Conservation (phyloP, 2,113 vertebrate species). For the Paramisgurnus dabryanus region DNA sequence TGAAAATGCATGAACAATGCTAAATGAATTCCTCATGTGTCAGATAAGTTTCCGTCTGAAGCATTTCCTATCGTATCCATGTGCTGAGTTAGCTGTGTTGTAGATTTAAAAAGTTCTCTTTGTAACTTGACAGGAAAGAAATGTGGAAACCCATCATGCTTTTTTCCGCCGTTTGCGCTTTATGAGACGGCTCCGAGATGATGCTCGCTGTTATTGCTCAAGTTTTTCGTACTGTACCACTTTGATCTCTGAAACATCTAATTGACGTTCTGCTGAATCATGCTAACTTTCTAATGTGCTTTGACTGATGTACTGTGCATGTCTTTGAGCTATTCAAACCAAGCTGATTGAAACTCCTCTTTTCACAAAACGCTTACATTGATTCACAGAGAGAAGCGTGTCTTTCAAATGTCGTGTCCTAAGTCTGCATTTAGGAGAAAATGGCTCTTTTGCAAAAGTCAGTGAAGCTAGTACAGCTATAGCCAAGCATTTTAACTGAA, state of each 20-base stretch:
- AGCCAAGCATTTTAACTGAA: too few species aligned
- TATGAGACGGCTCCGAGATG: neutral
- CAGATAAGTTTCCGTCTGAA: slow-evolving; percentile 39
- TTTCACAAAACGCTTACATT: neutral
- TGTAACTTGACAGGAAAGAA: slow-evolving; percentile 44
- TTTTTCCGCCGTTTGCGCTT: slow-evolving; percentile 12
- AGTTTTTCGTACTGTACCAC: slow-evolving; percentile 9
- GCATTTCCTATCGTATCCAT: slow-evolving; percentile 29
- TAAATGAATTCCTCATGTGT: slow-evolving; percentile 43
- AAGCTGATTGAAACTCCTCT: slow-evolving; percentile 28
- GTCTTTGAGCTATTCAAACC: slow-evolving; percentile 38
- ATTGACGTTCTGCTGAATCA: slow-evolving; percentile 23
- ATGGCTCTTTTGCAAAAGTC: too few species aligned
- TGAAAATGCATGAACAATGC: slow-evolving; percentile 40
- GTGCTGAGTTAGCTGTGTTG: slow-evolving; percentile 59
- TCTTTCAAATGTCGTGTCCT: neutral
- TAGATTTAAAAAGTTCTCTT: slow-evolving; percentile 43
- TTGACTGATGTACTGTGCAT: slow-evolving; percentile 32
- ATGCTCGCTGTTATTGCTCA: slow-evolving; percentile 25
- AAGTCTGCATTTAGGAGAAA: neutral
- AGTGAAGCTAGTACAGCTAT: too few species aligned
- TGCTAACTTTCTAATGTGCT: neutral
- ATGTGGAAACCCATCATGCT: slow-evolving; percentile 24
- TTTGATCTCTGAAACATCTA: slow-evolving; percentile 39
- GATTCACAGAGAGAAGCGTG: neutral